These are phyloP conservation scores for Sciurus vulgaris DNA, from an alignment of 2,797 vertebrate genomes.

Conservation along the genomic window DNA sequence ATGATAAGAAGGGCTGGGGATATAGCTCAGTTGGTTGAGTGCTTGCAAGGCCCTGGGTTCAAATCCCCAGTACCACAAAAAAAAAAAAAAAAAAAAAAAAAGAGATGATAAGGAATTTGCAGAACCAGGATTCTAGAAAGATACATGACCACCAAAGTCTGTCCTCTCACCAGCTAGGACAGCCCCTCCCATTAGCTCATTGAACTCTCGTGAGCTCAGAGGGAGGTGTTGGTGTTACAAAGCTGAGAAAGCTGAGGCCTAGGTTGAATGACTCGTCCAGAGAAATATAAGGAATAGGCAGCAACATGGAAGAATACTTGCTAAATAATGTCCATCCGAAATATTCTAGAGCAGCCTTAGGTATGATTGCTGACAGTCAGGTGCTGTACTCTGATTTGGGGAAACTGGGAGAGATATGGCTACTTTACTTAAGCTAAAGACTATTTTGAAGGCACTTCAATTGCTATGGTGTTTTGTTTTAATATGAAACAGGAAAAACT, in stretches of 20 bases:
- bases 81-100: too few species aligned
- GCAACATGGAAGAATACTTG: not conserved
- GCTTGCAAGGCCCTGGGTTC: too few species aligned
- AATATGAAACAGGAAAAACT: conserved; percentile 65
- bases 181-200: not conserved
- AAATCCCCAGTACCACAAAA: too few species aligned
- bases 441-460: conserved; percentile 33
- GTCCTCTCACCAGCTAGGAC: fast-evolving
- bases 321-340: not conserved
- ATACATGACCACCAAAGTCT: not conserved
- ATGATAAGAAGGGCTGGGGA: not conserved
- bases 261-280: not conserved
- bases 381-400: not conserved
- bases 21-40: too few species aligned
- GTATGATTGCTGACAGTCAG: not conserved
- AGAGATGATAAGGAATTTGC: not conserved
- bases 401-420: not conserved
- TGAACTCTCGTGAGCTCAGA: not conserved
- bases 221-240: not conserved
- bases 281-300: not conserved
- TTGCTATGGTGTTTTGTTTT: not conserved
- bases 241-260: not conserved
- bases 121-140: not conserved
- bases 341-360: not conserved
- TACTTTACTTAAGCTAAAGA: conserved; percentile 37